These are phyloP conservation scores for Apostichopus parvimensis DNA, from an alignment of 35 echinoderm and acorn worm species.

Conservation along the genomic window DNA sequence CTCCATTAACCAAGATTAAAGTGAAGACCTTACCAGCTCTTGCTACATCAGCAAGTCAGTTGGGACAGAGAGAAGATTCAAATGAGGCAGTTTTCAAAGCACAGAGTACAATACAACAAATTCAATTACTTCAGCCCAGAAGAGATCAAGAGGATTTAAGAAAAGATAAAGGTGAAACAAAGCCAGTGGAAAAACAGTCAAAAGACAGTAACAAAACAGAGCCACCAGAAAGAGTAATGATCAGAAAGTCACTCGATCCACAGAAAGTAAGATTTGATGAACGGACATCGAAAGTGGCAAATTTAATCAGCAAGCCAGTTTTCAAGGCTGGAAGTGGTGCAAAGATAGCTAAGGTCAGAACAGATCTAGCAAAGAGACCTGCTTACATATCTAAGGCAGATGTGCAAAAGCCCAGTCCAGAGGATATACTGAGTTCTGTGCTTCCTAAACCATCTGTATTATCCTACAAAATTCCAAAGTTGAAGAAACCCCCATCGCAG, in stretches of 20 bases:
- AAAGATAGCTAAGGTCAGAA: constrained; percentile 9
- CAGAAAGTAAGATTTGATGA: constrained; percentile 14
- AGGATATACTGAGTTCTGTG: constrained; percentile 28
- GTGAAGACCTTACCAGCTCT: constrained; percentile 65
- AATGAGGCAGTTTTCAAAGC: constrained; percentile 1
- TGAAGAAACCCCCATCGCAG: constrained; percentile 54
- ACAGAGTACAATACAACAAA: neutral
- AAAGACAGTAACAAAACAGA: constrained; percentile 10
- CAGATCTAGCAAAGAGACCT: neutral
- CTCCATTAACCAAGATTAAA: constrained; percentile 64
- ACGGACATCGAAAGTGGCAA: neutral
- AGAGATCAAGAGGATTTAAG: constrained; percentile 37
- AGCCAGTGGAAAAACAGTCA: constrained; percentile 1
- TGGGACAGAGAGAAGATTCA: constrained; percentile 6
- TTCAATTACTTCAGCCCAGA: constrained; percentile 14
- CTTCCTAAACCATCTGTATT: constrained; percentile 29
- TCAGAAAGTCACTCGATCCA: neutral
- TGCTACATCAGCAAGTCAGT: constrained; percentile 28
- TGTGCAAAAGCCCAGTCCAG: constrained; percentile 45
- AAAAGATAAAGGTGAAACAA: constrained; percentile 27
- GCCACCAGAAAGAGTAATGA: neutral
- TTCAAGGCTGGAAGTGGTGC: neutral
- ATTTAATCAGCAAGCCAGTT: neutral
- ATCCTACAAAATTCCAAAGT: constrained; percentile 60
- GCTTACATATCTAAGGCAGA: neutral